These are phyloP conservation scores for Hippopotamyrus pictus DNA, from an alignment of 2,797 vertebrate genomes.

Conservation along the genomic window DNA sequence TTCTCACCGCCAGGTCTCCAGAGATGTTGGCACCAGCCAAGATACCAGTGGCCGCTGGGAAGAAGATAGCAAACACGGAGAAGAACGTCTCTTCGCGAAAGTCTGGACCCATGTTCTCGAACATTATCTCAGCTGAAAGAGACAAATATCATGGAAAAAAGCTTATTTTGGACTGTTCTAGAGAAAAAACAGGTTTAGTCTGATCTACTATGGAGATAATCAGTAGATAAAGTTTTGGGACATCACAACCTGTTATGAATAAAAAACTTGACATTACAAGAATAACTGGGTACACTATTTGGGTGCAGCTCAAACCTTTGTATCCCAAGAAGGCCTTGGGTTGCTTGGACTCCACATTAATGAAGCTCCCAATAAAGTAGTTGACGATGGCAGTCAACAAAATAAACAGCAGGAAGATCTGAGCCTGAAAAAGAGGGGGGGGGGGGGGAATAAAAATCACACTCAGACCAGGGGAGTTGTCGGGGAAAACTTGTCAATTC, in stretches of 20 bases:
- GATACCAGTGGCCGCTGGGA: slow-evolving; percentile 96
- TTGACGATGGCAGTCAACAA: slow-evolving; percentile 82
- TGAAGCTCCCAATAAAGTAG: slow-evolving; percentile 88
- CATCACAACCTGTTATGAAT: neutral
- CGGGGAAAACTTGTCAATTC: neutral
- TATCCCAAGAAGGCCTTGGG: slow-evolving; percentile 82
- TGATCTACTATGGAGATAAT: neutral
- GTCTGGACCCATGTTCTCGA: slow-evolving; percentile 90
- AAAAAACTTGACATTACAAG: neutral
- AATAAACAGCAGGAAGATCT: slow-evolving; percentile 89
- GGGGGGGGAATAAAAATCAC: neutral
- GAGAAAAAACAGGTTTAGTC: neutral
- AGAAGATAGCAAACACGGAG: slow-evolving; percentile 95
- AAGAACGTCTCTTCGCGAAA: slow-evolving; percentile 86
- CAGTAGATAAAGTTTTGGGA: neutral
- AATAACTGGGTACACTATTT: neutral
- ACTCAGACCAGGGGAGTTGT: neutral
- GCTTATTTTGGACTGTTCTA: neutral
- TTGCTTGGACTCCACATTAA: slow-evolving; percentile 76
- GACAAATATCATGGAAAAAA: neutral
- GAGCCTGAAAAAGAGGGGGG: slow-evolving; percentile 68
- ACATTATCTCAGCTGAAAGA: slow-evolving; percentile 74
- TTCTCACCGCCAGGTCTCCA: slow-evolving; percentile 90
- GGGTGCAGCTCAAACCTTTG: slow-evolving; percentile 61
- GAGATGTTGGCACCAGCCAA: slow-evolving; percentile 98